phyloP scores from a whole-genome alignment of 2,797 vertebrate genomes.

The Strix occidentalis region DNA sequence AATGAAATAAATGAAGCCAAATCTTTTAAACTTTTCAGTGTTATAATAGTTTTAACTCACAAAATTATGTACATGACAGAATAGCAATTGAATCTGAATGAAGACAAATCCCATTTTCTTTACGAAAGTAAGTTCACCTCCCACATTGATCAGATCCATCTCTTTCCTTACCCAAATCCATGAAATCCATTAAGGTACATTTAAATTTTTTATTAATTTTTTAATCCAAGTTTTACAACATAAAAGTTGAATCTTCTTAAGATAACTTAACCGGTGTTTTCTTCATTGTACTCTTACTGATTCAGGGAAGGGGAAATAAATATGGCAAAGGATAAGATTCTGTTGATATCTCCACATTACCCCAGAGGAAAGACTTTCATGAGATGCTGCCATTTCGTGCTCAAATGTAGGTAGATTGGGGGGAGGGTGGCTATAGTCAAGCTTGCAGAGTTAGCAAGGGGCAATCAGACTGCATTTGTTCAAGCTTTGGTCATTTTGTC shows the following conservation, averaged over 20 bases:
- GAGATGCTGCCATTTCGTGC: background rate
- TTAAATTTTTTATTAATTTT: background rate
- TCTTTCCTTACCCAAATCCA: background rate
- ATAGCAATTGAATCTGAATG: background rate
- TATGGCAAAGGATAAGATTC: background rate
- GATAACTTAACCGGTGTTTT: background rate
- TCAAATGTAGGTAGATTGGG: background rate
- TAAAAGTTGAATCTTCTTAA: background rate
- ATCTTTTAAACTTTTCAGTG: background rate
- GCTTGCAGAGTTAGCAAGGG: conserved; percentile 13
- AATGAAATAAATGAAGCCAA: background rate
- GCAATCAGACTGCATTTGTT: conserved; percentile 39
- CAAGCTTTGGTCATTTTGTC: conserved; percentile 42
- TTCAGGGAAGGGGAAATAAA: background rate
- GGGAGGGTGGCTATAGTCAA: background rate
- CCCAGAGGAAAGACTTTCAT: background rate
- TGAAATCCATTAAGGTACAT: background rate
- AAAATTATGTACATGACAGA: background rate
- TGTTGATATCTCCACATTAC: background rate
- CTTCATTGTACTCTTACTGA: background rate
- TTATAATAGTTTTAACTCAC: background rate
- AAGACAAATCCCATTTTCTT: background rate
- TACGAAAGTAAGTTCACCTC: background rate
- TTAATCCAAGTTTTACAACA: background rate
- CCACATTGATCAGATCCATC: background rate